Base-by-base conservation (phyloP, 53 echinoderm and acorn worm species). In the Astropecten irregularis region DNA sequence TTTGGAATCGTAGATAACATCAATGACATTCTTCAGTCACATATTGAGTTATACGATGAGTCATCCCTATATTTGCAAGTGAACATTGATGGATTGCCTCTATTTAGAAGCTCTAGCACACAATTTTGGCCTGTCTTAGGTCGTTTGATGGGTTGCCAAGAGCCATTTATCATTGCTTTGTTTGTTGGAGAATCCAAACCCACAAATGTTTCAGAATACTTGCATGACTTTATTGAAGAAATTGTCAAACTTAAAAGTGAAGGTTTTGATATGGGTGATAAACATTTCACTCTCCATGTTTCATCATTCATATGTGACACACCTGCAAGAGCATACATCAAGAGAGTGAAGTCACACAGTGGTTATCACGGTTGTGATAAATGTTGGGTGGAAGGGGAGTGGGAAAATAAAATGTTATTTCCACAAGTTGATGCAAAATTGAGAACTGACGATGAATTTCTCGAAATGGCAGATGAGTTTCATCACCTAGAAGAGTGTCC, bases 201-300 rank as follows among this genome's bases (percentile, higher is more conserved):
- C 11, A 53, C 34, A 30, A 72, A 30, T 52, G 72, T 72, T 31
- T 50, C 51, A 50, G 61, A 73, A 13, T 85, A 63, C 63, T 26
- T 85, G 61, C 61, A 85, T 44, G 49, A 59, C 48, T 85, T 85
- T 33, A 47, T 73, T 9, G 85, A 60, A 32, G 85, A 85, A 63
- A 50, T 46, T 48, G 31, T 33, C 16, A 63, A 6, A 48, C 25
- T 85, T 16, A 40, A 60, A 51, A 40, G 30, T 52, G 61, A 85
- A 39, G 85, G 73, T 19, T 57, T 85, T 49, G 37, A 34, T 13
- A 56, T 63, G 49, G 49, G 28, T 63, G 85, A 32, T 1, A 57
- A 46, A 20, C 34, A 57, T 27, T 59, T 52, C 22, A 59, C 56
- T 28, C 27, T 84, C 19, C 56, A 56, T 16, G 38, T 85, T 21